Conservation (phyloP, 2,797 vertebrate species). For the Mus caroli region DNA sequence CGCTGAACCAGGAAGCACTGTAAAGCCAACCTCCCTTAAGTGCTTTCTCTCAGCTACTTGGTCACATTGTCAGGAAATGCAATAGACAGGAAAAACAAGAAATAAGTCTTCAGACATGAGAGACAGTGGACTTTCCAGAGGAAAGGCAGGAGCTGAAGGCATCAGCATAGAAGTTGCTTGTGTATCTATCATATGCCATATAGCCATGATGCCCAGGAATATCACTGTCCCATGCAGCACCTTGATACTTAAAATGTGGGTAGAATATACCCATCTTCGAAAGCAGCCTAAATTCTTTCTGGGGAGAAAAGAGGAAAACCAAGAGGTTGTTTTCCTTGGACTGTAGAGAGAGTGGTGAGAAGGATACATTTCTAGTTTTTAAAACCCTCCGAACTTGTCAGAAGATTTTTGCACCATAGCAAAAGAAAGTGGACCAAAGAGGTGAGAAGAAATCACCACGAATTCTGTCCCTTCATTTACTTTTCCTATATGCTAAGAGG, state of each 20-base stretch:
- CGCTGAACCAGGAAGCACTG: not conserved
- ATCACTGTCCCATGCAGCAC: not conserved
- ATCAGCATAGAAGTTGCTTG: not conserved
- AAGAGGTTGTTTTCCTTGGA: not conserved
- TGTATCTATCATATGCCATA: not conserved
- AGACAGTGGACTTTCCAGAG: not conserved
- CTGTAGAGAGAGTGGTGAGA: not conserved
- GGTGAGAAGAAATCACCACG: not conserved
- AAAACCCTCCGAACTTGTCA: not conserved
- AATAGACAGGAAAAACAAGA: not conserved
- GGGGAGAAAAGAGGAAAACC: not conserved
- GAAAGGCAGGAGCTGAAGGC: not conserved
- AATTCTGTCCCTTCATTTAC: not conserved
- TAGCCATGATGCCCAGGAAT: not conserved
- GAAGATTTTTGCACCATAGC: not conserved
- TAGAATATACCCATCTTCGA: not conserved
- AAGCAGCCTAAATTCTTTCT: not conserved
- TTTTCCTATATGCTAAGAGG: not conserved
- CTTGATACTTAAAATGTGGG: not conserved
- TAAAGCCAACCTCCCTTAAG: not conserved
- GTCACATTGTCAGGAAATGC: not conserved
- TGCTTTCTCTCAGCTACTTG: not conserved
- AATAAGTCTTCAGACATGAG: not conserved
- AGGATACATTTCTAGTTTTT: not conserved
- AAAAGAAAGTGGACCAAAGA: not conserved